Conservation (phyloP, 2,113 vertebrate genomes). For the Crotalus horridus region DNA sequence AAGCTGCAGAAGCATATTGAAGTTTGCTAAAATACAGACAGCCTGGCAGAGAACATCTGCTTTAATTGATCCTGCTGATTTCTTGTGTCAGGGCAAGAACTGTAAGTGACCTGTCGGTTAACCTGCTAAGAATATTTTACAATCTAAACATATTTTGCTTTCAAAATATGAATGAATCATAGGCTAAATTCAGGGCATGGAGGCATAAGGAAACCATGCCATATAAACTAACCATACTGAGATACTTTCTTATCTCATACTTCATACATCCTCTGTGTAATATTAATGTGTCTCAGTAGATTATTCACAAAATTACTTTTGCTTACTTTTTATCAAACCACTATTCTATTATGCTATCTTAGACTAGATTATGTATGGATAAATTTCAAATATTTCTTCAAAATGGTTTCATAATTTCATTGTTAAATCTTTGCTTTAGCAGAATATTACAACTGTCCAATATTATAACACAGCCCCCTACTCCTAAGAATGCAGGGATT, state of each 20-base stretch:
- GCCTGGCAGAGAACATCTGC: neutral
- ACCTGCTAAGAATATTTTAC: neutral
- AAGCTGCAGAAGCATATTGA: neutral
- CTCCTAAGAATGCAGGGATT: neutral
- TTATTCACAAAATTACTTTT: neutral
- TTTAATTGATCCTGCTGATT: neutral
- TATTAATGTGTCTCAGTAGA: neutral
- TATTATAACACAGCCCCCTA: neutral
- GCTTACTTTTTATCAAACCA: neutral
- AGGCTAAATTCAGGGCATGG: neutral
- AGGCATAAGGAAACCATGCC: neutral
- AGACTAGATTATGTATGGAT: neutral
- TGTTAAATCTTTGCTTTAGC: neutral
- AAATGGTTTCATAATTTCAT: neutral
- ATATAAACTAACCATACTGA: neutral
- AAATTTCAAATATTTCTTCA: neutral
- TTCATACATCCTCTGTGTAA: neutral
- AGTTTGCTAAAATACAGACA: neutral
- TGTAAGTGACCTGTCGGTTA: neutral
- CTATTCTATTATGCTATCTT: neutral
- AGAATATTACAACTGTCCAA: neutral
- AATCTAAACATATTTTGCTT: neutral
- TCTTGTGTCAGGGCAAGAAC: neutral
- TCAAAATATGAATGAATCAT: neutral
- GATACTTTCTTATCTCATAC: neutral